A percentile compares a stretch with the other conserved stretches of the same genome.
Conservation (phyloP, 2,113 vertebrate genomes). For the Petrocephalus microphthalmus region DNA sequence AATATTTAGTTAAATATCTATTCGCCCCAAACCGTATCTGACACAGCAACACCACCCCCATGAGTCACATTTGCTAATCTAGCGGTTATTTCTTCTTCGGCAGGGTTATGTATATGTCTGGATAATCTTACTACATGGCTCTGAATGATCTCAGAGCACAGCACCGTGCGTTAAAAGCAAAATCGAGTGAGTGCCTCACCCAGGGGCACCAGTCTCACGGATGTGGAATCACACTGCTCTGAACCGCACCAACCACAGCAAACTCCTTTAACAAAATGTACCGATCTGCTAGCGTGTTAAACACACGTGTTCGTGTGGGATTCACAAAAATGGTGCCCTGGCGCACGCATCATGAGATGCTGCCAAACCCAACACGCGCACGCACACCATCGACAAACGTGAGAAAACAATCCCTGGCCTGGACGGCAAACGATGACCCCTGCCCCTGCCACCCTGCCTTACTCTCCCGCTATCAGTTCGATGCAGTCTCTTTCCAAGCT, state of each 20-base stretch:
- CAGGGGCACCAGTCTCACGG: neutral
- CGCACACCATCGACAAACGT: neutral
- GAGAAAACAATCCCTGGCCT: neutral
- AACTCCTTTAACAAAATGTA: neutral
- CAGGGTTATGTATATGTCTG: neutral
- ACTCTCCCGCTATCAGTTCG: neutral
- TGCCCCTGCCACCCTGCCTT: neutral
- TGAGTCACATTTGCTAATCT: neutral
- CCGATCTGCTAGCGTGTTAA: neutral
- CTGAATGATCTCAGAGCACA: neutral
- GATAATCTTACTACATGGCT: neutral
- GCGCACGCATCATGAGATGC: neutral
- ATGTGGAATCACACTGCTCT: neutral
- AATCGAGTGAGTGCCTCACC: neutral
- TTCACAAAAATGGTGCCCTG: neutral
- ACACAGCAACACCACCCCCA: neutral
- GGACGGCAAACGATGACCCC: neutral
- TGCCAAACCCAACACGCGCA: neutral
- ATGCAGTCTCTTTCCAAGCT: neutral
- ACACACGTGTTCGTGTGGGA: neutral
- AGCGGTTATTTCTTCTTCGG: neutral
- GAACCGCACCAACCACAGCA: neutral
- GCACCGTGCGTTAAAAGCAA: neutral
- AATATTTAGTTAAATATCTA: neutral
- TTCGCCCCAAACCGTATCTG: no score